Conservation (phyloP, 1,140 invertebrate genomes). For the Probaryconus sp. region DNA sequence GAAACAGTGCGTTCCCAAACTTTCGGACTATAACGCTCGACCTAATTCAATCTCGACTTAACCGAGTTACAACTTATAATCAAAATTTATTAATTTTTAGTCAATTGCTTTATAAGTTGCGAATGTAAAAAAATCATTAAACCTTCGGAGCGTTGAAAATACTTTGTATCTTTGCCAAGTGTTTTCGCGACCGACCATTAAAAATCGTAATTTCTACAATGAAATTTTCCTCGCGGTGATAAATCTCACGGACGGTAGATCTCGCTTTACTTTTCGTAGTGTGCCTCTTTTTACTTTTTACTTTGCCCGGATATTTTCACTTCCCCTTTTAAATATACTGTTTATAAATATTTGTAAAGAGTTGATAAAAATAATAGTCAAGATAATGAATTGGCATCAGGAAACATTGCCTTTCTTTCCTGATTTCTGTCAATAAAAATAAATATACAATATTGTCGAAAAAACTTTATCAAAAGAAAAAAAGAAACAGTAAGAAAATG, state of each 20-base stretch:
- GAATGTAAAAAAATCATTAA: conserved; percentile 53
- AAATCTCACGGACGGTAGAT: conserved; percentile 51
- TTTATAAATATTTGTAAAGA: conserved; percentile 51
- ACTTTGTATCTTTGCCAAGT: conserved; percentile 51
- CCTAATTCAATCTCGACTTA: neutral
- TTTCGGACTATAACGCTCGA: neutral
- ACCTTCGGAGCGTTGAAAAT: conserved; percentile 47
- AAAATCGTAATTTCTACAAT: conserved; percentile 59
- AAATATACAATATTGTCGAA: too few species aligned
- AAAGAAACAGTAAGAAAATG: too few species aligned
- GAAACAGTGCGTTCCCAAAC: neutral
- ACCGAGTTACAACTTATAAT: conserved; percentile 6
- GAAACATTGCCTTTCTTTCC: conserved; percentile 7
- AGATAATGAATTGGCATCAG: conserved; percentile 30
- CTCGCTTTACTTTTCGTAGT: conserved; percentile 49
- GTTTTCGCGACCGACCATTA: conserved; percentile 51
- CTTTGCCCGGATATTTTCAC: conserved; percentile 44
- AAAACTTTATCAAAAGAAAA: too few species aligned
- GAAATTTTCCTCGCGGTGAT: conserved; percentile 54
- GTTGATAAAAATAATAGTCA: too few species aligned
- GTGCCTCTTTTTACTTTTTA: conserved; percentile 45
- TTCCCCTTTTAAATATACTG: conserved; percentile 45
- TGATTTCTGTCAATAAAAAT: too few species aligned
- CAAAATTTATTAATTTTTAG: conserved; percentile 1
- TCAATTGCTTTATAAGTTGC: neutral